These are phyloP conservation scores for Molossus alvarezi DNA, from an alignment of 2,797 vertebrate genomes.

Conservation along the genomic window DNA sequence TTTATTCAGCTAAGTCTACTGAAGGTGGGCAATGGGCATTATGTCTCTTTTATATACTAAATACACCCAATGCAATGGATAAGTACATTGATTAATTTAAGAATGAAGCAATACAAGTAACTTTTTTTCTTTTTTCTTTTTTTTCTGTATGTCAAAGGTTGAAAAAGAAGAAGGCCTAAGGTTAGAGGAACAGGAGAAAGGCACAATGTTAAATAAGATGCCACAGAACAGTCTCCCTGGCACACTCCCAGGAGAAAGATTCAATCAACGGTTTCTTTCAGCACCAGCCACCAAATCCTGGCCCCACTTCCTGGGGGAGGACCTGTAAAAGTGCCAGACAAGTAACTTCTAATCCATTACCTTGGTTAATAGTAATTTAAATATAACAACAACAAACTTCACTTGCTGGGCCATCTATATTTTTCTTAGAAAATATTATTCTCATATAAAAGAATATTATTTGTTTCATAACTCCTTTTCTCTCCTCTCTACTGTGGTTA, in stretches of 20 bases:
- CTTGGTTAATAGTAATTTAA: slow-evolving; percentile 14
- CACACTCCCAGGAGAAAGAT: slow-evolving; percentile 65
- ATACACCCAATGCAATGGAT: not conserved
- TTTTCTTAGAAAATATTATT: slow-evolving; percentile 19
- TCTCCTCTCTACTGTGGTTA: not conserved
- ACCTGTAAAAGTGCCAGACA: slow-evolving; percentile 82
- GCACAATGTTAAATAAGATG: not conserved
- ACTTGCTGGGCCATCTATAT: not conserved
- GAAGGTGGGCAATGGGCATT: not conserved
- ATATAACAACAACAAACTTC: not conserved
- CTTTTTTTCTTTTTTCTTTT: too few relatives aligned
- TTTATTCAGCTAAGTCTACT: not conserved
- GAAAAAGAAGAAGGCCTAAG: not conserved
- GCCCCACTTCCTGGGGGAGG: slow-evolving; percentile 76
- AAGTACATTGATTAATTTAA: not conserved
- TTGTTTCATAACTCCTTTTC: not conserved
- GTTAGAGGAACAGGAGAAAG: not conserved
- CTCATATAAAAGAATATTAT: slow-evolving; percentile 27
- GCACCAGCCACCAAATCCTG: slow-evolving; percentile 87
- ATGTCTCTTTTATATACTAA: not conserved
- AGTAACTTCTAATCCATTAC: slow-evolving; percentile 38
- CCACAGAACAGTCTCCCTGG: slow-evolving; percentile 51
- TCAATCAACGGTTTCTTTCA: slow-evolving; percentile 79
- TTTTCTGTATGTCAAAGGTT: slow-evolving; percentile 37
- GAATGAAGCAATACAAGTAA: not conserved